Base-by-base conservation (phyloP, 2,888 invertebrate genomes). In the Drosophila neonasuta region DNA sequence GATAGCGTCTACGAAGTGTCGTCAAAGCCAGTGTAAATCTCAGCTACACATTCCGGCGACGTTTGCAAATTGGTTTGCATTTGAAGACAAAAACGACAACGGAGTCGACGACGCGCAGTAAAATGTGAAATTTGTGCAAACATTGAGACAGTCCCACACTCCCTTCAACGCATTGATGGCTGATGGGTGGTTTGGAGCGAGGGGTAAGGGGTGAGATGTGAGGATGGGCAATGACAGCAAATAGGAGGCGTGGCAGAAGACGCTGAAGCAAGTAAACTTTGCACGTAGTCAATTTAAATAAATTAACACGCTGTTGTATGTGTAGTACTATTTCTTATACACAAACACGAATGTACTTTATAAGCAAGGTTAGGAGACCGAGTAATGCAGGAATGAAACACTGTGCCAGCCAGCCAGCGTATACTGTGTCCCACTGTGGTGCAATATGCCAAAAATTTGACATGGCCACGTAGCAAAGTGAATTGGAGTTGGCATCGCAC, bases 211-310 rank as follows among this genome's bases (percentile, higher is more conserved):
- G 6, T 24, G 24, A 24, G 20, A 36, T 6, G 6, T 24, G 24
- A 24, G 20, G 41, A 17, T 39, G 11, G 59, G 61, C 29, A 29
- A 56, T 36, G 45, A 36, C 10, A 32, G 29, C 10, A 17, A 42
- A 42, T 45, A 36, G 70, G 48, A 15, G 69, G 72, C 72, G 72
- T 68, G 49, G 36, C 64, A 55, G 50, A 63, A 79, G 85, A 71
- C 62, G 71, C 73, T 24, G 24, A 68, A 45, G 54, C 68, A 46
- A 77, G 80, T 68, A 68, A 85, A 82, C 82, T 77, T 71, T 83
- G 77, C 82, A 82, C 82, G 82, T 80, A 82, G 82, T 83, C 80
- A 86, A 82, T 82, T 82, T 82, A 82, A 82, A 82, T 82, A 82
- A 82, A 82, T 82, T 82, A 82, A 86, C 82, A 82, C 82, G 77